Evolutionary conservation across 2,113 vertebrate genomes (phyloP).

Genomic region (Smithornis capensis): DNA sequence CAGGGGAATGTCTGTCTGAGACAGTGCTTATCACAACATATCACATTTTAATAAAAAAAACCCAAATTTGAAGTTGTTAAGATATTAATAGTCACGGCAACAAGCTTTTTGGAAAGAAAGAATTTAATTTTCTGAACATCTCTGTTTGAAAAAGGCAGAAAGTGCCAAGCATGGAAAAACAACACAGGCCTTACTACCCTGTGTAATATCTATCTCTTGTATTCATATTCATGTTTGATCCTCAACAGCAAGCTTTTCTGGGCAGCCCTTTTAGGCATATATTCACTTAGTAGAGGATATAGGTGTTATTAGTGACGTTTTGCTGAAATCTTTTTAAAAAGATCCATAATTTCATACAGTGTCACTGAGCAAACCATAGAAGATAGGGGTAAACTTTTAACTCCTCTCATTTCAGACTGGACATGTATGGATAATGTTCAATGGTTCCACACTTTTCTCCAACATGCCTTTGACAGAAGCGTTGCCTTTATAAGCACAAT

Average conservation of each 20-base stretch:
- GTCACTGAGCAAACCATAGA: background rate
- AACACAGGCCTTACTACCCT: background rate
- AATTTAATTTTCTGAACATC: background rate
- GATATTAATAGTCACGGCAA: background rate
- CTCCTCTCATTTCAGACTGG: background rate
- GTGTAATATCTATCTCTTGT: background rate
- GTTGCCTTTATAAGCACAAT: background rate
- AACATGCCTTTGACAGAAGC: background rate
- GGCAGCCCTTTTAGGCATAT: background rate
- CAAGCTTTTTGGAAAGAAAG: background rate
- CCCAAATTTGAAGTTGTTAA: background rate
- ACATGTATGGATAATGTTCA: background rate
- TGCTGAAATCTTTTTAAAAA: background rate
- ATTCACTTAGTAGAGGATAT: background rate
- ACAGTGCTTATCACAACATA: background rate
- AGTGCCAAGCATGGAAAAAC: background rate
- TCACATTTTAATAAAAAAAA: background rate
- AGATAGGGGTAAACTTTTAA: background rate
- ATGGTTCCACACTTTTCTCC: background rate
- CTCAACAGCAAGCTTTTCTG: background rate
- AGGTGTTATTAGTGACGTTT: background rate
- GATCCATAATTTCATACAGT: background rate
- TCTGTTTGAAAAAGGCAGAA: background rate
- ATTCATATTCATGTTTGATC: background rate
- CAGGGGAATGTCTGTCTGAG: background rate